Conservation (phyloP, 2,113 vertebrate genomes). For the Phainopepla nitens region DNA sequence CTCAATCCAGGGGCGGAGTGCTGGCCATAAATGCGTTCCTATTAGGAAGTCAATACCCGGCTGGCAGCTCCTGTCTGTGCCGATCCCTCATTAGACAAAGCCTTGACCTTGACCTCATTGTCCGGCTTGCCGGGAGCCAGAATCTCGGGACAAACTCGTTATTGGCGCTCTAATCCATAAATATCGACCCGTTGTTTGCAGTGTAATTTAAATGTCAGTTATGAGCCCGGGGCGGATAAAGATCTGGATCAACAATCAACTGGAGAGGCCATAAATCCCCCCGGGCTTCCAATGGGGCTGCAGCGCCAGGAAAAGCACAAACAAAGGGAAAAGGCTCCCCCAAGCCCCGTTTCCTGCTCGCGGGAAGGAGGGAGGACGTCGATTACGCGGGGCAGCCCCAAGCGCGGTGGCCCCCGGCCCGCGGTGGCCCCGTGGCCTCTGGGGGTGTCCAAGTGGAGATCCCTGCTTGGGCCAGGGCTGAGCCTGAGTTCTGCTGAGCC, state of each 20-base stretch:
- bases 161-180: conserved; percentile 86
- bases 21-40: conserved; percentile 41
- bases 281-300: conserved; percentile 17
- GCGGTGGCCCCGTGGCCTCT: fast-evolving
- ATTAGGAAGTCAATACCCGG: conserved; percentile 76
- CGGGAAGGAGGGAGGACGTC: background rate
- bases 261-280: conserved; percentile 69
- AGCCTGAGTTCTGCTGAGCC: background rate
- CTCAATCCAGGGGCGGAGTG: background rate
- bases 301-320: background rate
- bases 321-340: background rate
- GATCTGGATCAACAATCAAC: conserved; percentile 80
- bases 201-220: conserved; percentile 95
- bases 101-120: conserved; percentile 85
- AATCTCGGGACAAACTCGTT: conserved; percentile 67
- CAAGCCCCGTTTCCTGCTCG: background rate
- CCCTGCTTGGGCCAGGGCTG: background rate
- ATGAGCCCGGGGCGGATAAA: conserved; percentile 84
- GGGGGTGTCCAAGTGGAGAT: background rate
- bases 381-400: background rate
- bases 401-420: background rate
- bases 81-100: conserved; percentile 82
- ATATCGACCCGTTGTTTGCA: conserved; percentile 93
- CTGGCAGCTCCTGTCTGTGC: conserved; percentile 76
- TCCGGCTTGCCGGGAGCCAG: conserved; percentile 75